Evolutionary conservation across 2,797 vertebrate genomes (phyloP).

Genomic region (Xenops minutus): DNA sequence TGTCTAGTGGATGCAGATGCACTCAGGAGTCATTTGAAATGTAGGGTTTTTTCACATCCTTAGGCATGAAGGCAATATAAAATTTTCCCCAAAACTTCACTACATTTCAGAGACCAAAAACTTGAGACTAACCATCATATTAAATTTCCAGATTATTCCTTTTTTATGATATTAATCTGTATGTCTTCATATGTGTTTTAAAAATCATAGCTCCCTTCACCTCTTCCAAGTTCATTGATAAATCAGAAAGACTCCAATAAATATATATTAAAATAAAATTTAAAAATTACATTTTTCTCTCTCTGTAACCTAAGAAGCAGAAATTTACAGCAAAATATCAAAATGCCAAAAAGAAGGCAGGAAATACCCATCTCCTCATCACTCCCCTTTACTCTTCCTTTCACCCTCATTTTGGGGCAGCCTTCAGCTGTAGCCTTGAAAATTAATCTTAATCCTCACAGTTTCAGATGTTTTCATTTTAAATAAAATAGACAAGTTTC

Average conservation of each 20-base stretch:
- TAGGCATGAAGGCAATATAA: not conserved
- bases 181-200: not conserved
- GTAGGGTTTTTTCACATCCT: accelerated
- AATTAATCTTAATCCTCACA: not conserved
- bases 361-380: not conserved
- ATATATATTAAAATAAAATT: not conserved
- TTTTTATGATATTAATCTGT: not conserved
- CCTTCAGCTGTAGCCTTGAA: not conserved
- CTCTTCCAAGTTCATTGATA: not conserved
- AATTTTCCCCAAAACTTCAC: not conserved
- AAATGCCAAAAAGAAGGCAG: not conserved
- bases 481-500: not conserved
- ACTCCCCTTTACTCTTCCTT: not conserved
- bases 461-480: not conserved
- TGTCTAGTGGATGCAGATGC: accelerated
- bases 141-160: not conserved
- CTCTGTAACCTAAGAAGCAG: not conserved
- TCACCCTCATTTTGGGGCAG: not conserved
- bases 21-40: accelerated
- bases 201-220: not conserved
- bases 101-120: not conserved
- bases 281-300: not conserved
- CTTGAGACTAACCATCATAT: accelerated
- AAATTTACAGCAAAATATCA: not conserved
- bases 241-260: not conserved